Conservation (phyloP, 2,888 invertebrate genomes). For the Conomelus anceps region DNA sequence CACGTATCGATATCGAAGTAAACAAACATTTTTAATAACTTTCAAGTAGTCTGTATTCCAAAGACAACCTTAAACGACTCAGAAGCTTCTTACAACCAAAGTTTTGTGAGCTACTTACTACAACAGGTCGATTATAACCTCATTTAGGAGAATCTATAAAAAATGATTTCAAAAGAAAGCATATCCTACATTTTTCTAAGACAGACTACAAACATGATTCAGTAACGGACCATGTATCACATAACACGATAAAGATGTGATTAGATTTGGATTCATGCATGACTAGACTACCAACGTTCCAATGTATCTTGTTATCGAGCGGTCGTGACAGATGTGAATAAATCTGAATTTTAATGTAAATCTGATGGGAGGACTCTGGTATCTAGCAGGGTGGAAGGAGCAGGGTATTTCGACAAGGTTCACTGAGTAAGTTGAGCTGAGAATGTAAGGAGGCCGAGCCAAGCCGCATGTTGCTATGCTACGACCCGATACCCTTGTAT, state of each 20-base stretch:
- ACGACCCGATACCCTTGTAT: neutral
- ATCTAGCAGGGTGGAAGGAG: neutral
- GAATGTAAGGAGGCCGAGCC: neutral
- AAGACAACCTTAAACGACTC: too few species aligned
- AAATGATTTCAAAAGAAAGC: neutral
- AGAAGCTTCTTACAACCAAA: too few species aligned
- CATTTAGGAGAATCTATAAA: too few species aligned
- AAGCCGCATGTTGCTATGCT: too few species aligned
- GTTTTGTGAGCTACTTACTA: too few species aligned
- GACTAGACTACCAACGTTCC: neutral
- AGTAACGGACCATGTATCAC: neutral
- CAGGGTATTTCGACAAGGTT: neutral
- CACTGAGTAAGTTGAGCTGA: neutral
- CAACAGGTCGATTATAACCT: too few species aligned
- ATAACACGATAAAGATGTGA: neutral
- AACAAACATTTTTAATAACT: too few species aligned
- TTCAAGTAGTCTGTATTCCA: too few species aligned
- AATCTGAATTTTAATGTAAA: neutral
- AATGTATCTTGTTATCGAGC: neutral
- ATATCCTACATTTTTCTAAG: neutral
- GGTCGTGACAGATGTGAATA: neutral
- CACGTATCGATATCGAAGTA: too few species aligned
- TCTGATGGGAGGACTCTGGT: neutral
- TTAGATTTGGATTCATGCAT: neutral
- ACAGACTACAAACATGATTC: neutral